A percentile compares a stretch with the other conserved stretches of the same genome.
Conservation (phyloP, 1,140 invertebrate species). For the Heliothis subflexa region DNA sequence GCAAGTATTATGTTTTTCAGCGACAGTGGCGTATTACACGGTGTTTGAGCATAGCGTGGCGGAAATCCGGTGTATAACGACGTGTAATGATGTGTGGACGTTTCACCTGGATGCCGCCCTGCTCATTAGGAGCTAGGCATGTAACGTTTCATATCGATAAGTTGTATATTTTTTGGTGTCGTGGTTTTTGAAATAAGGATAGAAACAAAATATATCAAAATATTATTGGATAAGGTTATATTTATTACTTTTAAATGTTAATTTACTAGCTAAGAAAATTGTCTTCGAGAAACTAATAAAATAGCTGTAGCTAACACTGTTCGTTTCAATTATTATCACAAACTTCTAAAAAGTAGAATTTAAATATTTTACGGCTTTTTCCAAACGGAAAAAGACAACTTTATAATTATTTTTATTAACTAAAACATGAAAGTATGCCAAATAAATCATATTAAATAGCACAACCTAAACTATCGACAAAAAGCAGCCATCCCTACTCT, state of each 20-base stretch:
- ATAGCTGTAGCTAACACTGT: neutral
- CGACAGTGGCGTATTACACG: constrained; percentile 64
- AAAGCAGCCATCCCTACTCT: constrained; percentile 48
- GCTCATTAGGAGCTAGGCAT: constrained; percentile 69
- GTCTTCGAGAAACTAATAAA: too few relatives aligned
- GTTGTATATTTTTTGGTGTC: neutral
- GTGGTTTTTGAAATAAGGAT: too few relatives aligned
- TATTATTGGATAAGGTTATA: too few relatives aligned
- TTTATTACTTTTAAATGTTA: too few relatives aligned
- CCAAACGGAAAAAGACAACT: too few relatives aligned
- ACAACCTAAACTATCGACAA: neutral
- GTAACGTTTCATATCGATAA: constrained; percentile 49
- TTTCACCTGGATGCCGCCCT: constrained; percentile 70
- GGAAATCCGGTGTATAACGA: constrained; percentile 72
- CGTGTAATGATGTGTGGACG: constrained; percentile 77
- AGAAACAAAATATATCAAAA: too few relatives aligned
- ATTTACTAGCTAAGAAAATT: too few relatives aligned
- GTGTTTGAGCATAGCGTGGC: constrained; percentile 63
- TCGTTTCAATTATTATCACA: neutral
- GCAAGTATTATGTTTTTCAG: constrained; percentile 38
- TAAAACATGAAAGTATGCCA: neutral
- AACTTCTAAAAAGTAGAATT: too few relatives aligned
- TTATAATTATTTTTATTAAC: too few relatives aligned
- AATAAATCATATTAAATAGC: neutral
- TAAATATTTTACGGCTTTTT: too few relatives aligned